These are phyloP conservation scores for Cisticola juncidis DNA, from an alignment of 2,113 vertebrate species.

Conservation along the genomic window DNA sequence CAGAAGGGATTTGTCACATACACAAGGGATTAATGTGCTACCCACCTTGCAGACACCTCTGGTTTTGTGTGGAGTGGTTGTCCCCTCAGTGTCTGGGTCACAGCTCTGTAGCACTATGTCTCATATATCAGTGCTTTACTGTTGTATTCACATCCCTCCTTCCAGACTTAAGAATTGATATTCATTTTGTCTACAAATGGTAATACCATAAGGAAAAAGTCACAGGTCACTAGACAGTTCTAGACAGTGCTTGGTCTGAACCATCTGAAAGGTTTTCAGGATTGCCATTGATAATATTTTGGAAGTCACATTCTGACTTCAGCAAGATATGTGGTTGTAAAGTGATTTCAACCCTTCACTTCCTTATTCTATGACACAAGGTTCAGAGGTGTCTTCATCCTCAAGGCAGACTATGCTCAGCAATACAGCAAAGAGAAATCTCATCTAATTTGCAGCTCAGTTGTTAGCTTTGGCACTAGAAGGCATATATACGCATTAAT, in stretches of 20 bases:
- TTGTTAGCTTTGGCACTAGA: not conserved
- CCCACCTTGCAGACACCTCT: not conserved
- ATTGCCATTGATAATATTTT: not conserved
- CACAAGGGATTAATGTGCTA: fast-evolving
- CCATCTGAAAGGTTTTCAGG: not conserved
- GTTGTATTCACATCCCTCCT: not conserved
- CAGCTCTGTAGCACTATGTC: not conserved
- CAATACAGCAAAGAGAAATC: not conserved
- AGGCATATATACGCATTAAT: not conserved
- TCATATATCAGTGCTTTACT: not conserved
- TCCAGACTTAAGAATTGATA: not conserved
- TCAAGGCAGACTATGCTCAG: not conserved
- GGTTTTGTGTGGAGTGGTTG: not conserved
- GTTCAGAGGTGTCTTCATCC: not conserved
- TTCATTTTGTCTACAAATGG: not conserved
- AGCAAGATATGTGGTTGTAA: not conserved
- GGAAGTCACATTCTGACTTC: not conserved
- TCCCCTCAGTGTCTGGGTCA: not conserved
- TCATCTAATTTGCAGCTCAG: not conserved
- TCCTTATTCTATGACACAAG: not conserved
- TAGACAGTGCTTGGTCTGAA: not conserved
- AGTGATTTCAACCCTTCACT: not conserved
- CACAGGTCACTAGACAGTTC: not conserved
- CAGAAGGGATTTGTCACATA: not conserved
- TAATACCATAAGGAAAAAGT: not conserved